Evolutionary conservation across 2,797 vertebrate species (phyloP).

Genomic region (Antennarius maculatus): DNA sequence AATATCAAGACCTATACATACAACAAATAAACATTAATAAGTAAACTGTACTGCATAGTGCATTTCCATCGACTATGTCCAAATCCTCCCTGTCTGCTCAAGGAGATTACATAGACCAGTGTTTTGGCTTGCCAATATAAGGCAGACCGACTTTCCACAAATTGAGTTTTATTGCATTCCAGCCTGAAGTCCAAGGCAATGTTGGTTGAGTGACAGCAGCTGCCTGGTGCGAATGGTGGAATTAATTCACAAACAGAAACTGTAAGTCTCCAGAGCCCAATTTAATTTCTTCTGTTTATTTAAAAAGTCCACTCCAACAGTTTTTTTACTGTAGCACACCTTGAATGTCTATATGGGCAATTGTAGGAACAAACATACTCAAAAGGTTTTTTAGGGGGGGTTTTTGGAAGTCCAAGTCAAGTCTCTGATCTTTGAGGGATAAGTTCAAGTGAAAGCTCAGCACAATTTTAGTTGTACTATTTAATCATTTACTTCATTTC

Average conservation of each 20-base stretch:
- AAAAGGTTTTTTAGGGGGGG: too few relatives aligned
- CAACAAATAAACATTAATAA: slow-evolving; percentile 2
- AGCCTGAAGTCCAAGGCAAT: slow-evolving; percentile 18
- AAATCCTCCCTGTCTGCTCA: slow-evolving; percentile 24
- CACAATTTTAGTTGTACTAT: too few relatives aligned
- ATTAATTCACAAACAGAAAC: slow-evolving; percentile 12
- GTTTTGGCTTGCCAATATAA: slow-evolving; percentile 41
- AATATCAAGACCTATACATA: background rate
- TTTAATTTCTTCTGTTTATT: background rate
- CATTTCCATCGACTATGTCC: slow-evolving; percentile 4
- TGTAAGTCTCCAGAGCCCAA: slow-evolving; percentile 15
- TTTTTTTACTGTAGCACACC: background rate
- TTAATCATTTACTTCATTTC: too few relatives aligned
- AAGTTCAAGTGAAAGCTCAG: too few relatives aligned
- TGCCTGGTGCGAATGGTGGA: slow-evolving; percentile 8
- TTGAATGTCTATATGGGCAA: background rate
- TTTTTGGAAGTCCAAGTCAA: too few relatives aligned
- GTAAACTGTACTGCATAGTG: background rate
- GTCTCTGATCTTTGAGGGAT: too few relatives aligned
- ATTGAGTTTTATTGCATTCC: slow-evolving; percentile 36
- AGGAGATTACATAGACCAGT: slow-evolving; percentile 35
- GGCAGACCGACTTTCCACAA: slow-evolving; percentile 42
- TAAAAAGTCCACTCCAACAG: background rate
- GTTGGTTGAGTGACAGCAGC: slow-evolving; percentile 24
- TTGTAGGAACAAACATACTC: background rate